Percentiles rank a stretch among this genome's conserved stretches.
phyloP scores from a whole-genome alignment of 37 sponge, comb jelly and placozoan species.

The Crambe crambe region DNA sequence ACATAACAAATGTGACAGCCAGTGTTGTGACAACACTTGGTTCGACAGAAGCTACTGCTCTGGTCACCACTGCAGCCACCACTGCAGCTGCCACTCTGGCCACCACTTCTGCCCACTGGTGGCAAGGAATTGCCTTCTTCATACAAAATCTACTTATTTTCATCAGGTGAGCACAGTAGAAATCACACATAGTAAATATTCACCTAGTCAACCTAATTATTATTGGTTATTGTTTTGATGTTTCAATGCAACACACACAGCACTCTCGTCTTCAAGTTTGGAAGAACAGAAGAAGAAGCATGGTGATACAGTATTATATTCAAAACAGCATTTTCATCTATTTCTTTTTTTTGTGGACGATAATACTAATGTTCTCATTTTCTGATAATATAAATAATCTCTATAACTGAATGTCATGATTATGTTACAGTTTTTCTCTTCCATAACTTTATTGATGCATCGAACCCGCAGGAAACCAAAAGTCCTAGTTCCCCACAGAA shows the following conservation, averaged over 20 bases:
- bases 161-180: conserved; percentile 40
- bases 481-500: conserved; percentile 58
- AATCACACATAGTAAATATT: not conserved
- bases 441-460: conserved; percentile 71
- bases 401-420: no score
- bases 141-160: conserved; percentile 75
- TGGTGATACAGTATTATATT: conserved; percentile 28
- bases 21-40: not conserved
- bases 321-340: no score
- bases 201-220: no score
- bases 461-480: conserved; percentile 71
- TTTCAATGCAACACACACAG: conserved; percentile 16
- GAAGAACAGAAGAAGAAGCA: conserved; percentile 60
- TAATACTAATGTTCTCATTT: no score
- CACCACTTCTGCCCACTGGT: conserved; percentile 26
- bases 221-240: not conserved
- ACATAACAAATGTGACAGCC: not conserved
- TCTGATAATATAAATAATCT: no score
- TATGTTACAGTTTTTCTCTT: not conserved
- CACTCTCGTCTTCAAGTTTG: conserved; percentile 81
- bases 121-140: conserved; percentile 79
- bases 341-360: no score
- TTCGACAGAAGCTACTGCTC: not conserved
- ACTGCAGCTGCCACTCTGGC: not conserved
- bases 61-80: not conserved